These are phyloP conservation scores for Melinaea marsaeus DNA, from an alignment of 2,888 invertebrate species.

Conservation along the genomic window DNA sequence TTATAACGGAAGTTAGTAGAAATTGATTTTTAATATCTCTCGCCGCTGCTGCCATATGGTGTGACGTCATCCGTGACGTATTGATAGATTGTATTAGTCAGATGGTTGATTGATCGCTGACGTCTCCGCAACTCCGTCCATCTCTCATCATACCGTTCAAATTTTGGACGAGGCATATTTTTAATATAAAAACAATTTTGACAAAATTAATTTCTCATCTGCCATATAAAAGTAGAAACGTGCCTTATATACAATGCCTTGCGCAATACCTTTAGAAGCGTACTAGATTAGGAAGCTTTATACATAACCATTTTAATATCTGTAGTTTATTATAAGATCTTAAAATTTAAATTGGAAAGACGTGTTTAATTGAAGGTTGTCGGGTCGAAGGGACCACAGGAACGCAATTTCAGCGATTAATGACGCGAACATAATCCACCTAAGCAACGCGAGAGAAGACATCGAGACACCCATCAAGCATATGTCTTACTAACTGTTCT, in stretches of 20 bases:
- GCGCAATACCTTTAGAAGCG: too few species aligned
- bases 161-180: constrained; percentile 36
- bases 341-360: constrained; percentile 63
- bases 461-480: constrained; percentile 55
- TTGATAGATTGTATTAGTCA: constrained; percentile 73
- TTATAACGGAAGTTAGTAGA: constrained; percentile 41
- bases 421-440: constrained; percentile 73
- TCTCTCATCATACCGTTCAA: constrained; percentile 43
- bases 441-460: constrained; percentile 61
- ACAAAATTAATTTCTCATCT: constrained; percentile 10
- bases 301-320: constrained; percentile 13
- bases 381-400: constrained; percentile 51
- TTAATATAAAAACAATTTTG: constrained; percentile 22
- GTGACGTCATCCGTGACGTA: constrained; percentile 57
- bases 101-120: constrained; percentile 70
- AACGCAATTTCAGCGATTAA: constrained; percentile 73
- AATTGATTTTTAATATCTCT: constrained; percentile 70
- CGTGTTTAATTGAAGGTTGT: constrained; percentile 70
- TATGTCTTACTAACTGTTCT: constrained; percentile 54
- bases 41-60: constrained; percentile 69
- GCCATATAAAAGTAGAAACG: background rate
- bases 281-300: constrained; percentile 9
- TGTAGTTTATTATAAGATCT: constrained; percentile 18
- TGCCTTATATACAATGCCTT: background rate
- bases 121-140: constrained; percentile 50